phyloP scores from a whole-genome alignment of 2,113 vertebrate genomes.

The Phalacrocorax brasilianus region DNA sequence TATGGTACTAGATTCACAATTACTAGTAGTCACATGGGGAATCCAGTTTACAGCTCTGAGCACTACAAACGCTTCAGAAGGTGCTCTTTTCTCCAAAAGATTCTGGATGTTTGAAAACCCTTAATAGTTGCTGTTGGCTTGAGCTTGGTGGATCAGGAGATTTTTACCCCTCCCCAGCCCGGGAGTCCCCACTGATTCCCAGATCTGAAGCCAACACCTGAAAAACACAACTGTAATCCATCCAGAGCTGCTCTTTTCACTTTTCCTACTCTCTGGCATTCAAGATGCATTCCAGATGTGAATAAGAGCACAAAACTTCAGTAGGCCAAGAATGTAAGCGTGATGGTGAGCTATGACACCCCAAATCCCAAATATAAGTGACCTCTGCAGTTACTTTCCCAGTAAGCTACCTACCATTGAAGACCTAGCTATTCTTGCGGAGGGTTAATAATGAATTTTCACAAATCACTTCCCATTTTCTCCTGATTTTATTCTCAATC shows the following conservation, averaged over 20 bases:
- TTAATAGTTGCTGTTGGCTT: background rate
- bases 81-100: background rate
- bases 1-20: background rate
- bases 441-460: background rate
- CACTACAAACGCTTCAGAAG: background rate
- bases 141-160: background rate
- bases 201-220: slow-evolving; percentile 19
- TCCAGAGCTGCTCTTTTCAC: background rate
- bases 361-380: background rate
- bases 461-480: background rate
- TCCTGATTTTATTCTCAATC: background rate
- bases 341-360: background rate
- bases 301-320: background rate
- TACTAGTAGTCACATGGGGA: background rate
- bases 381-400: background rate
- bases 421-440: background rate
- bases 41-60: background rate
- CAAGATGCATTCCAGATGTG: slow-evolving; percentile 35
- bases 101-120: background rate
- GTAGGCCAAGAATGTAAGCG: background rate
- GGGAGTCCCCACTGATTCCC: background rate
- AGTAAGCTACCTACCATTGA: background rate
- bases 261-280: background rate
- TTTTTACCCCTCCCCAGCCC: background rate
- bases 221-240: slow-evolving; percentile 24